Base-by-base conservation (phyloP, 2,113 vertebrate species). In the Tautogolabrus adspersus region DNA sequence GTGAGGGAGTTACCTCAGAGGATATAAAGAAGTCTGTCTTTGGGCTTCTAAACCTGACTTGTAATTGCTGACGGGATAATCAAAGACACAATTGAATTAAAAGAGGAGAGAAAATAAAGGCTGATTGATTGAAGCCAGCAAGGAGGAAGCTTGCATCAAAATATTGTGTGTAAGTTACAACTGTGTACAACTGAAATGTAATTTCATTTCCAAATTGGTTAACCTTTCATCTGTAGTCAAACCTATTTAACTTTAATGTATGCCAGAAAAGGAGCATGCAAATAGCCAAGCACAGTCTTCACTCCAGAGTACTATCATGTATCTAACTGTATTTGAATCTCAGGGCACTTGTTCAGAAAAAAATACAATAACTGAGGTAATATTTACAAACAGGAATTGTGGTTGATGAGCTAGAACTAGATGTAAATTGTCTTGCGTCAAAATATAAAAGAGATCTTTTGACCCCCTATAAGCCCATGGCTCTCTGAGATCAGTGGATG, bases 21-120 rank as follows among this genome's bases (percentile, higher is more conserved):
- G 22, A 79, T 40, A 57, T 34, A 18, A 71, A 70, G n/a, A 61
- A 60, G 47, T 57, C 15, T 16, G 66, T 49, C 61, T 18, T 11
- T 4, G 10, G 47, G 40, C 7, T 30, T 54, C 26, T 59, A n/a
- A 71, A 71, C 34, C 40, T 38, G 52, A 68, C 38, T 5, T 70
- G 60, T 65, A 79, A 76, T 59, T 59, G 40, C 52, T 57, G 52
- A 77, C 74, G 42, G 26, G 15, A 74, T 13, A 67, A 75, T 69
- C 68, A 57, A 73, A 26, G 11, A 12, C 26, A 78, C 23, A 23
- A 37, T 46, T 38, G 38, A 61, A 71, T 30, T 19, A 16, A 58
- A 68, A 34, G 60, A 9, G 40, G 16, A 47, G 22, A 26, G 5
- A 15, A 57, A 34, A 72, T 65, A 22, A 47, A 58, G 46, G 61